Conservation (phyloP, 2,888 invertebrate species). For the Drosophila picticornis region DNA sequence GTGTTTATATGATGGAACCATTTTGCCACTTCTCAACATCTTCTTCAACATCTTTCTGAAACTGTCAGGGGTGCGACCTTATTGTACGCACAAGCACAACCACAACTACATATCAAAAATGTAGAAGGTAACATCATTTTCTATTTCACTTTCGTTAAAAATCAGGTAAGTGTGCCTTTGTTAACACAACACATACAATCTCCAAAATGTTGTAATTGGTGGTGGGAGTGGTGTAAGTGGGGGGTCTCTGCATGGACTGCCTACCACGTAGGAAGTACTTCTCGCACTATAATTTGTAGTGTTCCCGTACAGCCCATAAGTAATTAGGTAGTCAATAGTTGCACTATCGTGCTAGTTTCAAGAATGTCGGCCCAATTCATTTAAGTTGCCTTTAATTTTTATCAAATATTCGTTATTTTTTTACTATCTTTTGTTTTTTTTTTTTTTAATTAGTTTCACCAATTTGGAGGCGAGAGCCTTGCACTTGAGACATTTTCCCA, state of each 20-base stretch:
- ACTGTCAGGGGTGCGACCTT: conserved; percentile 5
- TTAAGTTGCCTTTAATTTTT: conserved; percentile 11
- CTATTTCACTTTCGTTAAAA: conserved; percentile 39
- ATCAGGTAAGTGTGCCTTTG: conserved; percentile 40
- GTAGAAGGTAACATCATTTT: conserved; percentile 11
- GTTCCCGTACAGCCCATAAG: conserved; percentile 33
- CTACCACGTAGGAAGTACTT: neutral
- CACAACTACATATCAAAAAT: neutral
- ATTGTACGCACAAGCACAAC: neutral
- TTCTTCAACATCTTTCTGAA: neutral
- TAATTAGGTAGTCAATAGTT: conserved; percentile 55
- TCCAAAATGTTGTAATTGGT: neutral
- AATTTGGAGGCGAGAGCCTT: conserved; percentile 36
- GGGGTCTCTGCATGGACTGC: too few species aligned
- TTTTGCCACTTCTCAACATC: neutral
- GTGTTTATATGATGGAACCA: too few species aligned
- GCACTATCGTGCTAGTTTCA: conserved; percentile 33
- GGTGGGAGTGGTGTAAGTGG: neutral
- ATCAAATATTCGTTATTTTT: conserved; percentile 16
- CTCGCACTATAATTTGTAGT: conserved; percentile 5
- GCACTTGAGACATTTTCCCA: conserved; percentile 46
- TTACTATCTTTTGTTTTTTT: neutral
- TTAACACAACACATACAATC: conserved; percentile 18
- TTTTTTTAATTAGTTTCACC: conserved; percentile 22
- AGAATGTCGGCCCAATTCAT: conserved; percentile 37